Evolutionary conservation across 1,140 invertebrate genomes (phyloP), one percentile per base, ranked within the genome.

Genomic region (Heliconius hermathena): DNA sequence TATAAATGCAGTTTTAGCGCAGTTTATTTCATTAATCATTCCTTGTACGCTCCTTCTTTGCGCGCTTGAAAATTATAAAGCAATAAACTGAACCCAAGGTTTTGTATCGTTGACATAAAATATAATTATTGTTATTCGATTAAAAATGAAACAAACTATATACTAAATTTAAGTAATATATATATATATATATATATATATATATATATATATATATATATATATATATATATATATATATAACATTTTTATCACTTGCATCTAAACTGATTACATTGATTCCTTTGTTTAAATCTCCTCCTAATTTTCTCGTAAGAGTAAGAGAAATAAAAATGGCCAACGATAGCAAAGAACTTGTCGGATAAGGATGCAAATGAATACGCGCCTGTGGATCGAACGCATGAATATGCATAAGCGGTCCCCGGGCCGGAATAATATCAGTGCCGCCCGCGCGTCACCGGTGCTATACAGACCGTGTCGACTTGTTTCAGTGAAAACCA

Each of bases 351-450:
- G 82, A 87, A 78, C 85, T 81, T 90, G 85, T 87, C 81, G 85
- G 89, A 90, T 92, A 89, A 86, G 84, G 85, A 94, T 94, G 91
- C 88, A 94, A 94, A 94, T 94, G 91, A 93, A 93, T 94, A 94
- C 92, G 88, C 88, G 90, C 85, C 83, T 87, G 85, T 84, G 88
- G 85, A 89, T 87, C 85, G 83, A 85, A 83, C 80, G 80, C 84
- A 93, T 93, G 91, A 94, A 94, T 94, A 94, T 94, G 91, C 90
- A 94, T 93, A 88, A 79, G 49, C 77, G 80, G 84, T 84, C 78
- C 80, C 79, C 83, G 85, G 84, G 76, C 83, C 88, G 85, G 90
- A 88, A 91, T 90, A 93, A 90, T 89, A 89, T 92, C 83, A 85
- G 81, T 85, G 84, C 60, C 72, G 81, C 78, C 71, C 71, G 81